Evolutionary conservation across 2,888 invertebrate species (phyloP).

Genomic region (Stramonita haemastoma): DNA sequence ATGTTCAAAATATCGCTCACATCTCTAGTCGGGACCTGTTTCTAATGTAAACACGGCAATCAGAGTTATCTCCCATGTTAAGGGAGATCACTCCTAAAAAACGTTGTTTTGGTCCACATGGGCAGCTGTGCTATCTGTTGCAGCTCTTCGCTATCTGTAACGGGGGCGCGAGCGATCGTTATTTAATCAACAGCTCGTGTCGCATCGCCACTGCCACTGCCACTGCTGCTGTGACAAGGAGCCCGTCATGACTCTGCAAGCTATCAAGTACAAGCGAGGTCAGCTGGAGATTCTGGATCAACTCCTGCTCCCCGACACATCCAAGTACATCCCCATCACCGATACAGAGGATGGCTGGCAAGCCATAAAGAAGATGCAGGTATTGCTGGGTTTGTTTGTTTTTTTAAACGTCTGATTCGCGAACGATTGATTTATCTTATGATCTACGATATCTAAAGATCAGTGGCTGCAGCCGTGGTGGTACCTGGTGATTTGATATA

Average conservation of each 20-base stretch:
- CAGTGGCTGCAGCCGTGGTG: too few species aligned
- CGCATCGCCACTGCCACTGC: too few species aligned
- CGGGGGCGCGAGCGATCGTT: too few species aligned
- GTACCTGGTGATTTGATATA: too few species aligned
- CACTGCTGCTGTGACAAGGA: too few species aligned
- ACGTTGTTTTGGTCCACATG: too few species aligned
- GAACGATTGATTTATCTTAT: too few species aligned
- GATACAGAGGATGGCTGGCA: constrained; percentile 95
- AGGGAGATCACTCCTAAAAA: constrained; percentile 8
- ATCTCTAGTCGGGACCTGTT: neutral
- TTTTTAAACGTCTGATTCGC: too few species aligned
- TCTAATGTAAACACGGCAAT: constrained; percentile 32
- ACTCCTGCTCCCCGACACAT: constrained; percentile 88
- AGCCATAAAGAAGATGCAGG: constrained; percentile 98
- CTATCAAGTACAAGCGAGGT: constrained; percentile 84
- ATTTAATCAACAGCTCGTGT: too few species aligned
- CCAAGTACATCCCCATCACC: constrained; percentile 87
- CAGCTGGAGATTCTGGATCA: constrained; percentile 91
- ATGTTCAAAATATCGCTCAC: too few species aligned
- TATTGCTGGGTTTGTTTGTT: constrained; percentile 75
- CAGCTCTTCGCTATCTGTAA: too few species aligned
- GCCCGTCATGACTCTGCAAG: constrained; percentile 58
- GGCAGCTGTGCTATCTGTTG: neutral
- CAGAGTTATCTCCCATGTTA: constrained; percentile 8
- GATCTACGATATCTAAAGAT: too few species aligned